Base-by-base conservation (phyloP, 2,797 vertebrate genomes). In the Trichosurus vulpecula region DNA sequence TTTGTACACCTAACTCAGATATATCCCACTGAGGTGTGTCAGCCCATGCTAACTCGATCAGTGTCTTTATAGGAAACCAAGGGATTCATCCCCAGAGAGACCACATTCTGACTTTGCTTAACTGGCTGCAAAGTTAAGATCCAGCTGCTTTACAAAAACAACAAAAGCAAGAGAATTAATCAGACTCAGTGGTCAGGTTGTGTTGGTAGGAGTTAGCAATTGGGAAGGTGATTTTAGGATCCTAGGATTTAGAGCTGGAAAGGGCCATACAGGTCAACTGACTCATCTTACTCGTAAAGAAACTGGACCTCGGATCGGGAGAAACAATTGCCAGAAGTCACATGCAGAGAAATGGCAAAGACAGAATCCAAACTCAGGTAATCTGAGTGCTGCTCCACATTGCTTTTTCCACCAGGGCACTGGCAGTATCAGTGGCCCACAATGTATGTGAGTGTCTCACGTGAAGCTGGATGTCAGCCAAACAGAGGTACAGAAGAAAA, bases 1-100 rank as follows among this genome's bases (percentile, higher is more conserved):
- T 96, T 96, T 97, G 93, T 96, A n/a, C 93, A 97, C 91, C 92
- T 94, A 97, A 95, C 93, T 94, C 92, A 97, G 96, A 93, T 95
- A 93, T 94, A 92, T 97, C 93, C 93, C 41, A 96, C 96, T 97
- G 95, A 90, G 58, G 94, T 92, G 52, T 58, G 52, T 95, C 97
- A 97, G 47, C 53, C 91, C 52, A 35, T 51, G 57, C 97, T 97
- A 96, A 96, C 97, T 97, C 98, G 89, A 97, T 90, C 96, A 90
- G 94, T 74, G 95, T 66, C 92, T 97, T 97, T 89, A 92, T 93
- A 87, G 66, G 96, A 97, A 97, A 96, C 31, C 93, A 92, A 55
- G 95, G 95, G 56, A 94, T 29, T 2, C 47, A 14, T 96, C 9
- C 53, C 87, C 81, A 10, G 0, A 6, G 87, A 90, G 35, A 97